Evolutionary conservation across 2,113 vertebrate species (phyloP), one percentile per base, ranked within the genome.

Genomic region (Oriolus oriolus): DNA sequence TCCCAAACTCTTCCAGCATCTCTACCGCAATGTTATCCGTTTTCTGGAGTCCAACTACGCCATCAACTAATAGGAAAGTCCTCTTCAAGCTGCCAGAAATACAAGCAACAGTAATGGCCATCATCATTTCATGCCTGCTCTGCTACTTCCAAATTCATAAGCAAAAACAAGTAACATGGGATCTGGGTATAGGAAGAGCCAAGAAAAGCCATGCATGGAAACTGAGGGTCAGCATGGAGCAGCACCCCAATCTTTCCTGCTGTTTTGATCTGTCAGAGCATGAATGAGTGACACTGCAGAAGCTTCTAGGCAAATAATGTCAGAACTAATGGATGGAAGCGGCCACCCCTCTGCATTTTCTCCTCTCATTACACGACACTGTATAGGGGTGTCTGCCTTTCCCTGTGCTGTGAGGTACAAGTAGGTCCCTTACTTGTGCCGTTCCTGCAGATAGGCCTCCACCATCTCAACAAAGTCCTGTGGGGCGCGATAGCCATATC

Each of bases 401-500:
- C 16, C 13, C 2, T 11, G 42, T 39, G 35, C 27, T 37, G 12
- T 13, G 59, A 61, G 64, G 30, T 61, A 49, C 30, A 68, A 30
- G 15, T 1, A 11, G 18, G 64, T 8, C 93, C 70, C 97, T 97
- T 98, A 99, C 99, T 98, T 99, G 35, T 23, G 96, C 87, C 99
- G 98, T 14, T 98, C 96, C 96, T 98, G 97, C 74, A 99, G 98
- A 84, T 99, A 99, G 33, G 98, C 97, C 95, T 99, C 99, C 94
- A 99, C 99, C 98, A 99, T 99, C 17, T 99, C 98, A 80, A 98
- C 98, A 70, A 99, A 99, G 97, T 99, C 99, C 87, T 91, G 91
- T 0, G 99, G 99, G 16, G 99, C 98, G 41, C 64, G 97, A 97
- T 99, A 98, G 66, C 99, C 99, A 2, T 99, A 99, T 41, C 99